Evolutionary conservation across 2,888 invertebrate genomes (phyloP), one percentile per base, ranked within the genome.

Genomic region (Eilema griseolum): DNA sequence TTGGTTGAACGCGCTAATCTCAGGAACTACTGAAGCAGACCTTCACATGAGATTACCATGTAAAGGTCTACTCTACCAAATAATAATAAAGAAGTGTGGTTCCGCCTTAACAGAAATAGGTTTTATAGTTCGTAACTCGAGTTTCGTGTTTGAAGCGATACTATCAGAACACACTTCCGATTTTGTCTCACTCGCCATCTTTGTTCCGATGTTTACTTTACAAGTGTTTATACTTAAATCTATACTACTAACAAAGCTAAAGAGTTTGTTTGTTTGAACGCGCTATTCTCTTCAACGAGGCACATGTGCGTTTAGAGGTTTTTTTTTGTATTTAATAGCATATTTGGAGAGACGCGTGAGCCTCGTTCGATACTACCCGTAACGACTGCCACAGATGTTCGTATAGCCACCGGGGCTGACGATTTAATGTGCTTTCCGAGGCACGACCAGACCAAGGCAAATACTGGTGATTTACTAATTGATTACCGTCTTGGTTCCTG

Each of bases 61-160:
- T n/a, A n/a, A n/a, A n/a, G n/a, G n/a, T n/a, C n/a, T n/a, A n/a
- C n/a, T n/a, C n/a, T n/a, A n/a, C 20, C 41, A 41, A 3, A 14
- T 16, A 41, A 41, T 16, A 41, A 16, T 8, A 41, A 16, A 41
- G 20, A 46, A 46, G 46, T 46, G 20, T 46, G 20, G 46, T 46
- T 20, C 8, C 20, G 20, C 46, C 46, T 46, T 67, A 31, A 61
- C 61, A 61, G 24, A 67, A 61, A 20, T 5, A 16, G 11, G 67
- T 62, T 67, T 67, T 67, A 67, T 62, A 33, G 68, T 46, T 68
- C 3, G 26, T 20, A 31, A 62, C 68, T 37, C 33, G 61, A 61
- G 52, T 33, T 61, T 52, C 41, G 60, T 28, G 24, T n/a, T 24
- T 24, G 1, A 46, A 41, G 46, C 41, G 31, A 20, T 31, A 24